A percentile compares a stretch with the other conserved stretches of the same genome.
Conservation (phyloP, 2,113 vertebrate species). For the Suricata suricatta region DNA sequence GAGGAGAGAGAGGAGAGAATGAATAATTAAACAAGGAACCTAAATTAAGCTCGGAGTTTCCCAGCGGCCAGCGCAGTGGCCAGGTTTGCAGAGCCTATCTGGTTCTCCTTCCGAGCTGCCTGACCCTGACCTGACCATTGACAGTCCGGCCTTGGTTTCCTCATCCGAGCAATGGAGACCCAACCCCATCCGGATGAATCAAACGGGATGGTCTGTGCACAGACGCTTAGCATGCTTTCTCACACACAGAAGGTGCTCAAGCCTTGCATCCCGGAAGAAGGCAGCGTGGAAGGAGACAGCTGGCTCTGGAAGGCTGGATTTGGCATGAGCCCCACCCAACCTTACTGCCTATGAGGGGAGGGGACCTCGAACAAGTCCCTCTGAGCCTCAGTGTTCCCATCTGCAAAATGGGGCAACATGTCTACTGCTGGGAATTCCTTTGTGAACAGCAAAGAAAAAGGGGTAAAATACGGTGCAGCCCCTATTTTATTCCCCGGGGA, state of each 20-base stretch:
- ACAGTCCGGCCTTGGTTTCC: not conserved
- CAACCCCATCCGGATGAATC: not conserved
- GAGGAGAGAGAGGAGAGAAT: constrained; percentile 32
- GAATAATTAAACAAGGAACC: constrained; percentile 74
- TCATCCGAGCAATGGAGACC: not conserved
- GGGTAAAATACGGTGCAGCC: not conserved
- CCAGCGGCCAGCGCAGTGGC: constrained; percentile 25
- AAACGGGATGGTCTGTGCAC: not conserved
- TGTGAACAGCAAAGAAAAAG: not conserved
- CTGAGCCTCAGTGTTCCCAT: not conserved
- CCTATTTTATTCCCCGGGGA: not conserved
- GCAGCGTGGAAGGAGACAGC: not conserved
- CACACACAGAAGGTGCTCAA: not conserved
- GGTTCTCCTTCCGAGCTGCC: not conserved
- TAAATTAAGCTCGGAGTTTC: constrained; percentile 73
- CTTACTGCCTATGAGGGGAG: not conserved
- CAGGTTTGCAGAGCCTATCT: not conserved
- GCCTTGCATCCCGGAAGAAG: rapidly evolving
- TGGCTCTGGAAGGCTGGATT: too few species aligned
- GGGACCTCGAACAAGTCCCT: not conserved
- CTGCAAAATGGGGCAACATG: not conserved
- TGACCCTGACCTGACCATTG: not conserved
- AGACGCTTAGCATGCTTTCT: not conserved
- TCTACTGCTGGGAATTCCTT: not conserved
- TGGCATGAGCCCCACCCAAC: not conserved